Evolutionary conservation across 2,113 vertebrate species (phyloP), one percentile per base, ranked within the genome.

Genomic region (Hemichromis elongatus): DNA sequence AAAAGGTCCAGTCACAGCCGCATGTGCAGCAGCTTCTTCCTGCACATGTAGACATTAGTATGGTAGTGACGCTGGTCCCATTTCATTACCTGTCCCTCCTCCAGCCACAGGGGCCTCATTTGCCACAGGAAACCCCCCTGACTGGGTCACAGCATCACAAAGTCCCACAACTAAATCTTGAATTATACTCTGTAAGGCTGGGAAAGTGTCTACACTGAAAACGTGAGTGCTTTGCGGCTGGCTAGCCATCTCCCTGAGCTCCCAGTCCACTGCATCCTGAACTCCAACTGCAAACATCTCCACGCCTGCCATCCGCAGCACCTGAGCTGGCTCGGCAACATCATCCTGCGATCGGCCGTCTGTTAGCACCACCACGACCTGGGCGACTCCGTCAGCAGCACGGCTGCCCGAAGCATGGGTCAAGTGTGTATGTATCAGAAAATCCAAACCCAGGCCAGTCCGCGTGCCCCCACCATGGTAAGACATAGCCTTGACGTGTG

Each of bases 191-290:
- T 94, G 94, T 85, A 98, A 97, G 42, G 96, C 79, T 5, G 95
- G 95, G 85, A 96, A 96, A 93, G 97, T 96, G 91, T 97, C 96
- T 96, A 99, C 96, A 95, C 94, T 97, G 96, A 97, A 98, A 81
- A 97, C 85, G 63, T 97, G 96, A 81, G 4, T 88, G 84, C 95
- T 85, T 68, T 95, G 91, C 4, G 96, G 97, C 54, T 92, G 87
- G n/a, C 96, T 97, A 2, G 96, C 97, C 94, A 97, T 96, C 93
- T 97, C 96, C 93, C 93, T 96, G 57, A 98, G 90, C 28, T 97
- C 92, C 81, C 90, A 95, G 93, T 97, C 96, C 84, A 96, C 95
- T 2, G 97, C 95, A 21, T 97, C 96, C 95, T 97, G 96, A 88
- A 98, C 94, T 87, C 97, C 97, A 42, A 98, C 87, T 3, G 97